Evolutionary conservation across 2,888 invertebrate genomes (phyloP), one percentile per base, ranked within the genome.

Genomic region (Watsonalla binaria): DNA sequence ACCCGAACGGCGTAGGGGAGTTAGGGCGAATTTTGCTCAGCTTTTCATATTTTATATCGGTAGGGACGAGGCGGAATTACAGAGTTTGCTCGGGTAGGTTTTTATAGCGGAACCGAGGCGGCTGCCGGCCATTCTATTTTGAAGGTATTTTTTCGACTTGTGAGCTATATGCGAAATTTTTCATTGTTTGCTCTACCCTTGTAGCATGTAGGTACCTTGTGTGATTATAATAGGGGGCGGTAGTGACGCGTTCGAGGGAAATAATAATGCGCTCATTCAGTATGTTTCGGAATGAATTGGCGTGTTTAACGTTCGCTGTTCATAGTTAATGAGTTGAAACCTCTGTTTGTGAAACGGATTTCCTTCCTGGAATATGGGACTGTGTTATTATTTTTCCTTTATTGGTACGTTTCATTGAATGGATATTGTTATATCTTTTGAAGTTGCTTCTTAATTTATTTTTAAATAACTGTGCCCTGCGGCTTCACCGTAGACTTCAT

Each of bases 1-100:
- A 49, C 55, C 78, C 88, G 88, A 86, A 56, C 57, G 57, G 51
- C 66, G 76, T 75, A 68, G 76, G 78, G 78, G 74, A 65, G 69
- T 74, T 71, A 72, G 76, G 68, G 80, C 74, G 80, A 84, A 84
- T 83, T 88, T 81, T 70, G 87, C 84, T 79, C 88, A 81, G 85
- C 84, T 86, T 88, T 90, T 90, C 90, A 90, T 89, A 90, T 90
- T 90, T 90, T 89, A 90, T 89, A 89, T 84, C 82, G 85, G 81
- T 80, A 68, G 84, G 84, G 82, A 80, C 80, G 80, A 68, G 77
- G 78, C 82, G 83, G 84, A 84, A 86, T 88, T 89, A 87, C 89
- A 74, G 84, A 89, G 85, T 87, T 86, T 85, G 86, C 84, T 86
- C 78, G 78, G 86, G 79, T 86, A 76, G 82, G 82, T 89, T 90